Conservation (phyloP, 2,888 invertebrate species). For the Agonopterix alstromeriana region DNA sequence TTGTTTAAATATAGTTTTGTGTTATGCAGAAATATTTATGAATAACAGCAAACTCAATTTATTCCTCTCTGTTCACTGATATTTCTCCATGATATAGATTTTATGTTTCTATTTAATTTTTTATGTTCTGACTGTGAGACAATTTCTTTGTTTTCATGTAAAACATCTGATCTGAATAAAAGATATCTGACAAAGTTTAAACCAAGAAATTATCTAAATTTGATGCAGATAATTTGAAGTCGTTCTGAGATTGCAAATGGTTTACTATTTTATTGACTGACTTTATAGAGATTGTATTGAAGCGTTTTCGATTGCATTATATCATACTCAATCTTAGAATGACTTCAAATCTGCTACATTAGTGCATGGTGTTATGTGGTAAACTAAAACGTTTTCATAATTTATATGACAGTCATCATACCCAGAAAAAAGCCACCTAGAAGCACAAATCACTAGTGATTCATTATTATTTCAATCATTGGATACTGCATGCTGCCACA, state of each 20-base stretch:
- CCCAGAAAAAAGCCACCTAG: slow-evolving; percentile 4
- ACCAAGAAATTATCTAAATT: slow-evolving; percentile 5
- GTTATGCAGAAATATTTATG: slow-evolving; percentile 68
- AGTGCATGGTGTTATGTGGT: slow-evolving; percentile 75
- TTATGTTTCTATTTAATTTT: slow-evolving; percentile 20
- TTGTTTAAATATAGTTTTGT: slow-evolving; percentile 28
- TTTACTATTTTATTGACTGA: neutral
- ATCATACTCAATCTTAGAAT: too few relatives aligned
- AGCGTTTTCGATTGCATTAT: slow-evolving; percentile 15
- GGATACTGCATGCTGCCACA: slow-evolving; percentile 65
- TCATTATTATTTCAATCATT: slow-evolving; percentile 23
- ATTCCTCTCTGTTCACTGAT: slow-evolving; percentile 21
- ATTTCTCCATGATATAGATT: slow-evolving; percentile 65
- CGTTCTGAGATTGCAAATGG: neutral
- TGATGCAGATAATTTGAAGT: neutral
- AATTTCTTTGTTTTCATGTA: slow-evolving; percentile 27
- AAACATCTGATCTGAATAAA: neutral
- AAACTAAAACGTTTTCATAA: slow-evolving; percentile 31
- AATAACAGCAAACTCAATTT: neutral
- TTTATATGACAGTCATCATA: slow-evolving; percentile 10
- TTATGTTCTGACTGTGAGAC: slow-evolving; percentile 18
- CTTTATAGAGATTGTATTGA: neutral
- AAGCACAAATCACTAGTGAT: slow-evolving; percentile 13
- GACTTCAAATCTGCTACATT: slow-evolving; percentile 10
- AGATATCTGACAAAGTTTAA: neutral